Conservation (phyloP, 2,113 vertebrate species). For the Cyphomyrus plagiostoma region DNA sequence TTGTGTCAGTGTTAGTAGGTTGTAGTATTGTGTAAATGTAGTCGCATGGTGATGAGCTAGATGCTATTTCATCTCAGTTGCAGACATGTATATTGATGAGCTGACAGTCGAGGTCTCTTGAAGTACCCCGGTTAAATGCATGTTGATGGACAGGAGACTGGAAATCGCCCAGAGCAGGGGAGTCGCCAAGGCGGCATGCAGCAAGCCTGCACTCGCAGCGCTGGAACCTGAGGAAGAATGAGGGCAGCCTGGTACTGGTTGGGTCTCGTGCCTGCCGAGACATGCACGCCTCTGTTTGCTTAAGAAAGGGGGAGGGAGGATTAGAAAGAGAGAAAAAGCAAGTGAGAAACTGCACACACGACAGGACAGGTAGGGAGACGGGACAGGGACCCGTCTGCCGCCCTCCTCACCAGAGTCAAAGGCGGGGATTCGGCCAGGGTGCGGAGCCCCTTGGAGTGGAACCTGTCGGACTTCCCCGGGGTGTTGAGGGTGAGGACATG, state of each 20-base stretch:
- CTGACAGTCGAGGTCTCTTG: not conserved
- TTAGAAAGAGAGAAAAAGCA: not conserved
- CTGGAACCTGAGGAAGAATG: constrained; percentile 32
- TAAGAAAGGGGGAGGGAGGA: not conserved
- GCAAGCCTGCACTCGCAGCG: constrained; percentile 26
- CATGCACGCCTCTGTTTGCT: constrained; percentile 21
- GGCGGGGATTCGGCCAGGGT: constrained; percentile 30
- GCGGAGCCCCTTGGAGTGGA: constrained; percentile 31
- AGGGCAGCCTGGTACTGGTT: constrained; percentile 5
- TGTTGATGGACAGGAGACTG: not conserved
- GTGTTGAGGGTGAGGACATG: constrained; percentile 31
- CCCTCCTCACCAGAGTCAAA: constrained; percentile 22
- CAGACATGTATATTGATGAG: not conserved
- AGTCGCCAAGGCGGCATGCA: not conserved
- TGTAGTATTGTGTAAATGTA: not conserved
- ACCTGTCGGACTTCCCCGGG: constrained; percentile 17
- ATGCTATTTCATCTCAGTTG: not conserved
- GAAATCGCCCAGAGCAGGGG: not conserved
- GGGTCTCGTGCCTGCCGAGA: constrained; percentile 25
- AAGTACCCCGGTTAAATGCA: not conserved
- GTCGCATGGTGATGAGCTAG: not conserved
- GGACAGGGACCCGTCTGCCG: constrained; percentile 36
- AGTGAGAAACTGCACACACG: constrained; percentile 4
- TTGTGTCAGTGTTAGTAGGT: not conserved
- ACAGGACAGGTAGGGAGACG: not conserved